phyloP scores from a whole-genome alignment of 2,888 invertebrate species.

The Cryptus armator region DNA sequence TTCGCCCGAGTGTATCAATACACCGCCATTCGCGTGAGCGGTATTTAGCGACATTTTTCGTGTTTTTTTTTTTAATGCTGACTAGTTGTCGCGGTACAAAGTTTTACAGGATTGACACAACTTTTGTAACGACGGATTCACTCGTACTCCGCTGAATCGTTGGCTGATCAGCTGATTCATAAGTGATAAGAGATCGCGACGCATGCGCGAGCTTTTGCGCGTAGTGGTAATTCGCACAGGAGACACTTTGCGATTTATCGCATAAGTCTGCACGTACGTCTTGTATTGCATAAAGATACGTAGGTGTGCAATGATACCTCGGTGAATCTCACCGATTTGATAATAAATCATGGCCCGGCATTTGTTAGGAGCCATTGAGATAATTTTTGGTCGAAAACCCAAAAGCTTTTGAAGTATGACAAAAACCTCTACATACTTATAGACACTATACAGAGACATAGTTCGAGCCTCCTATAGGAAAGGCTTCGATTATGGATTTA shows the following conservation, averaged over 20 bases:
- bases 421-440: too few species aligned
- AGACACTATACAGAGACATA: background rate
- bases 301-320: background rate
- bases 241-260: slow-evolving; percentile 1
- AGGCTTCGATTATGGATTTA: background rate
- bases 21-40: slow-evolving; percentile 97
- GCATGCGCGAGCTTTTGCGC: slow-evolving; percentile 69
- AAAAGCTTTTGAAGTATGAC: too few species aligned
- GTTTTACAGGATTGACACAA: slow-evolving; percentile 43
- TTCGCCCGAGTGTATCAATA: slow-evolving; percentile 98
- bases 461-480: background rate
- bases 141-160: slow-evolving; percentile 42
- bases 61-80: slow-evolving; percentile 73
- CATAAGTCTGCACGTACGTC: background rate
- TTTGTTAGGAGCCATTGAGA: background rate
- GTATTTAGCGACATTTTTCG: slow-evolving; percentile 96
- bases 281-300: background rate
- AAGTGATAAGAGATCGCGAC: slow-evolving; percentile 74
- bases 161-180: slow-evolving; percentile 79
- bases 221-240: slow-evolving; percentile 9
- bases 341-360: background rate
- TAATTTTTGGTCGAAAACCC: too few species aligned
- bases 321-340: too few species aligned
- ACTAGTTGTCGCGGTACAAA: slow-evolving; percentile 5
- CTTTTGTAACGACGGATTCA: slow-evolving; percentile 31